These are phyloP conservation scores for Tinea pellionella DNA, from an alignment of 2,888 invertebrate species.

Conservation along the genomic window DNA sequence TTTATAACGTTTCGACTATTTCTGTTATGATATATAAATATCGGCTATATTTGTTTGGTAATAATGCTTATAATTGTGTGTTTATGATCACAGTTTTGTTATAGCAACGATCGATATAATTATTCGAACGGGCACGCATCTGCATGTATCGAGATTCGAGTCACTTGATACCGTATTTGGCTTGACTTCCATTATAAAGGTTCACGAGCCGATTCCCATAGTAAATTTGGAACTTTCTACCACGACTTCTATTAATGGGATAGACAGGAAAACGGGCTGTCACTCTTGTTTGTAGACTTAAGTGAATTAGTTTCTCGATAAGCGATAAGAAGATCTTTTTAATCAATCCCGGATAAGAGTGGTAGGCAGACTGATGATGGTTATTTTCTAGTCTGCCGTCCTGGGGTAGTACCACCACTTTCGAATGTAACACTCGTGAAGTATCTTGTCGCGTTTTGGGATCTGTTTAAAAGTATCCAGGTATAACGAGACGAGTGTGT, in stretches of 20 bases:
- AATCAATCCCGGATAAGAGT: no score
- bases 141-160: not conserved
- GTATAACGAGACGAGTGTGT: no score
- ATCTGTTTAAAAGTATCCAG: no score
- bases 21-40: no score
- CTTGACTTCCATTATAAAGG: not conserved
- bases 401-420: no score
- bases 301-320: not conserved
- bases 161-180: not conserved
- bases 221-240: not conserved
- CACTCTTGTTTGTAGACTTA: not conserved
- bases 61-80: not conserved
- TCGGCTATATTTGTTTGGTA: no score
- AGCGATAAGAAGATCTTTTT: no score
- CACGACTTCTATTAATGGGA: not conserved
- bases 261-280: not conserved
- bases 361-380: no score
- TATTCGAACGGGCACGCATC: not conserved
- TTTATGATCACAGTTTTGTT: not conserved
- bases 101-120: not conserved
- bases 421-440: not conserved
- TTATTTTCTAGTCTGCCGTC: no score
- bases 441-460: no score
- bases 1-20: no score
- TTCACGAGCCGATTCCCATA: not conserved